Evolutionary conservation across 2,888 invertebrate genomes (phyloP).

Genomic region (Seira ritae): DNA sequence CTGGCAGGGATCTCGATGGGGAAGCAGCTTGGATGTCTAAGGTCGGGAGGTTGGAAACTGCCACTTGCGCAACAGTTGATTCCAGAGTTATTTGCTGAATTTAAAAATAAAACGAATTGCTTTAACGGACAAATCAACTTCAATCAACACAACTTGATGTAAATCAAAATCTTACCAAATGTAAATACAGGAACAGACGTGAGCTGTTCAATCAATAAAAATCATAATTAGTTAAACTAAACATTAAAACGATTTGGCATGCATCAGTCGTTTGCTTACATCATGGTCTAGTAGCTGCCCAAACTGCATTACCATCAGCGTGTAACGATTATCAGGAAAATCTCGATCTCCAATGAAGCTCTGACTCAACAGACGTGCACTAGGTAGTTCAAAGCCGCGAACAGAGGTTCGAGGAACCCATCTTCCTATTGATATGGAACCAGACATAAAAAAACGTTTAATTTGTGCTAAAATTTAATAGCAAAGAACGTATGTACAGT

Average conservation of each 20-base stretch:
- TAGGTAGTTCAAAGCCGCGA: slow-evolving; percentile 76
- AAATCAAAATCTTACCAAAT: slow-evolving; percentile 52
- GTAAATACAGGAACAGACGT: slow-evolving; percentile 63
- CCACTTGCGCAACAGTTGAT: slow-evolving; percentile 73
- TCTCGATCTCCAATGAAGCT: slow-evolving; percentile 74
- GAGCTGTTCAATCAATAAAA: slow-evolving; percentile 23
- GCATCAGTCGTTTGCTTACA: too few relatives aligned
- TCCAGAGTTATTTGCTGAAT: slow-evolving; percentile 69
- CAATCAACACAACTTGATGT: too few relatives aligned
- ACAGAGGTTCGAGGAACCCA: slow-evolving; percentile 79
- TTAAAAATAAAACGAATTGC: background rate
- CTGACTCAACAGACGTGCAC: slow-evolving; percentile 74
- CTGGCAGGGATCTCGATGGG: slow-evolving; percentile 72
- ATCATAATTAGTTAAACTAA: background rate
- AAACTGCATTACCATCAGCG: slow-evolving; percentile 71
- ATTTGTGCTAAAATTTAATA: background rate
- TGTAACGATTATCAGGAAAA: slow-evolving; percentile 67
- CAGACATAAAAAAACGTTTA: background rate
- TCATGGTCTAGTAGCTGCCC: slow-evolving; percentile 72
- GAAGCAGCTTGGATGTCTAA: slow-evolving; percentile 73
- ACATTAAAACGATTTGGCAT: too few relatives aligned
- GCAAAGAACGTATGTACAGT: too few relatives aligned
- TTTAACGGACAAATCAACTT: too few relatives aligned
- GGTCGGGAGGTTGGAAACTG: slow-evolving; percentile 53
- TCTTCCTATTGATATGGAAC: slow-evolving; percentile 79